Conservation (phyloP, 2,888 invertebrate genomes). For the Spisula subtruncata region DNA sequence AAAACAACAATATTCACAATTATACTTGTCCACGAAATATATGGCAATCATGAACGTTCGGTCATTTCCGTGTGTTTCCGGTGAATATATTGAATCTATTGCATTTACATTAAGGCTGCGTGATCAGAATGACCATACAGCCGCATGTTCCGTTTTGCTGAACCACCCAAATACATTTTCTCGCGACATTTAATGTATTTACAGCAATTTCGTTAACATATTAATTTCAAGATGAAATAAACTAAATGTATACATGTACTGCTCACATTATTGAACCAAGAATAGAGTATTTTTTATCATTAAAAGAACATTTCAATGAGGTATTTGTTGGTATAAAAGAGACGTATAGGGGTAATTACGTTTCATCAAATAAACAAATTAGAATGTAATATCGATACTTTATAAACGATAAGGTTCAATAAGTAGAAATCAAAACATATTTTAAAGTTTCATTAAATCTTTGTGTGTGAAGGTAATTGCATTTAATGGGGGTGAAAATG, state of each 20-base stretch:
- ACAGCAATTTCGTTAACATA: not conserved
- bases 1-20: too few species aligned
- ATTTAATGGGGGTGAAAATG: constrained; percentile 37
- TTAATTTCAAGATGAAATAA: not conserved
- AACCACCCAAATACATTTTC: too few species aligned
- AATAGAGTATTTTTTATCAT: not conserved
- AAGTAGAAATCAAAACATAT: constrained; percentile 47
- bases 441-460: constrained; percentile 34
- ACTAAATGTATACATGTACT: not conserved
- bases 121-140: too few species aligned
- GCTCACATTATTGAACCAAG: not conserved
- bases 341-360: constrained; percentile 27
- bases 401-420: constrained; percentile 26
- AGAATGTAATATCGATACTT: constrained; percentile 34
- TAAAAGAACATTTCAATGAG: not conserved
- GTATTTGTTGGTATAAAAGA: not conserved
- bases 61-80: too few species aligned
- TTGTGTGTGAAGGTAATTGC: constrained; percentile 43
- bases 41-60: too few species aligned
- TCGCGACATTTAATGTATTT: too few species aligned
- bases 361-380: constrained; percentile 48
- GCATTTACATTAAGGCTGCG: too few species aligned
- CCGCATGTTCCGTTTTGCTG: too few species aligned
- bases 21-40: too few species aligned
- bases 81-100: too few species aligned